Conservation (phyloP, 2,888 invertebrate genomes). For the Amphipyra berbera region DNA sequence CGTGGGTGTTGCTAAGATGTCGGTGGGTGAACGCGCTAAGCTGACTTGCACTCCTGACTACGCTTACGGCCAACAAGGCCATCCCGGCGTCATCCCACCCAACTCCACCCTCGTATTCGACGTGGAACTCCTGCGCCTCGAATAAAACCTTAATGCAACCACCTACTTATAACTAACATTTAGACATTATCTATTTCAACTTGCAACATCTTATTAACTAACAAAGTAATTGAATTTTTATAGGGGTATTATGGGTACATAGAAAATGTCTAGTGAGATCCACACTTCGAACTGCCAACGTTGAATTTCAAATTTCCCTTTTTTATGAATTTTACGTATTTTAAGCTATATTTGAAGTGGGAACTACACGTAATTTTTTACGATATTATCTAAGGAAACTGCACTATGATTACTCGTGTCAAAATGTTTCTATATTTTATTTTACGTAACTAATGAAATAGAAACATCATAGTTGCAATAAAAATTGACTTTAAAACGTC, state of each 20-base stretch:
- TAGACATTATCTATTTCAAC: conserved; percentile 47
- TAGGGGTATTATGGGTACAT: conserved; percentile 17
- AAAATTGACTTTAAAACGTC: conserved; percentile 13
- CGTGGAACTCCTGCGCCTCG: conserved; percentile 97
- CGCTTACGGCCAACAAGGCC: conserved; percentile 98
- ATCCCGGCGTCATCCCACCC: conserved; percentile 98
- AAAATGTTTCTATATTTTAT: conserved; percentile 26
- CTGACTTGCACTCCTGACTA: conserved; percentile 98
- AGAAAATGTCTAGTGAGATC: conserved; percentile 20
- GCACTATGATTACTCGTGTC: conserved; percentile 32
- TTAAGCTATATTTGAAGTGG: conserved; percentile 18
- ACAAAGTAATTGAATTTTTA: conserved; percentile 10
- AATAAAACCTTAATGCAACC: conserved; percentile 86
- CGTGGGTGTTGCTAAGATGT: no score
- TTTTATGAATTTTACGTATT: conserved; percentile 37
- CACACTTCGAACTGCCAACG: conserved; percentile 35
- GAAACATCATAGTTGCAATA: conserved; percentile 17
- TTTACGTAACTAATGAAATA: conserved; percentile 25
- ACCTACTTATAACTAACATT: conserved; percentile 49
- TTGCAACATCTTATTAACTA: conserved; percentile 28
- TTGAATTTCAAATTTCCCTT: conserved; percentile 25
- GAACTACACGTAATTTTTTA: conserved; percentile 27
- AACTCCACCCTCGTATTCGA: conserved; percentile 98
- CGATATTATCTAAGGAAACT: conserved; percentile 14
- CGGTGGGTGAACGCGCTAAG: conserved; percentile 97